Evolutionary conservation across 2,888 invertebrate genomes (phyloP).

Genomic region (Maniola hyperantus): DNA sequence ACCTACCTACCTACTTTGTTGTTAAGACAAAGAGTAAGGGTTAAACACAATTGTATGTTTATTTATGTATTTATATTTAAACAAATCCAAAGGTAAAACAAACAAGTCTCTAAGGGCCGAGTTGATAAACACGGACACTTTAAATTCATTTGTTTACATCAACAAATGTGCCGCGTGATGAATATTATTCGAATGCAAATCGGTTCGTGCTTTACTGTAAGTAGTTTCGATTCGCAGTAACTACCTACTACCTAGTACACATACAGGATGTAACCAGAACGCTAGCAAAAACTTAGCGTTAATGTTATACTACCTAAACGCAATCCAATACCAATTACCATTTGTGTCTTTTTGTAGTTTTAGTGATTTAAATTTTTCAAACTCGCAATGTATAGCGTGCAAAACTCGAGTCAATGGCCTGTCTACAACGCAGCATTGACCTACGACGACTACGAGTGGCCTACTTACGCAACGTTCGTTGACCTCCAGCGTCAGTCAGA

Average conservation of each 20-base stretch:
- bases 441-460: too few species aligned
- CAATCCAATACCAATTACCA: too few species aligned
- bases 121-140: slow-evolving; percentile 69
- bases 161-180: slow-evolving; percentile 64
- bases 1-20: neutral
- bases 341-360: too few species aligned
- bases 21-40: slow-evolving; percentile 5
- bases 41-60: slow-evolving; percentile 35
- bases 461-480: too few species aligned
- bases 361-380: too few species aligned
- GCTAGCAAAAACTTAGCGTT: too few species aligned
- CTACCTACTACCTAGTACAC: neutral
- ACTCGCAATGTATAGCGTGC: too few species aligned
- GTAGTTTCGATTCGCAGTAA: slow-evolving; percentile 54
- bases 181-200: slow-evolving; percentile 65
- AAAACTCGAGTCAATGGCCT: too few species aligned
- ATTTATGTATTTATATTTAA: slow-evolving; percentile 39
- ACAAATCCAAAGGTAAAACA: slow-evolving; percentile 42
- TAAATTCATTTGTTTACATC: slow-evolving; percentile 66
- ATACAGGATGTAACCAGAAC: too few species aligned
- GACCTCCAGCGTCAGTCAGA: too few species aligned
- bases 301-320: too few species aligned
- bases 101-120: slow-evolving; percentile 55
- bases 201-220: slow-evolving; percentile 51
- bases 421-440: too few species aligned